Evolutionary conservation across 2,797 vertebrate genomes (phyloP).

Genomic region (Hybognathus amarus): DNA sequence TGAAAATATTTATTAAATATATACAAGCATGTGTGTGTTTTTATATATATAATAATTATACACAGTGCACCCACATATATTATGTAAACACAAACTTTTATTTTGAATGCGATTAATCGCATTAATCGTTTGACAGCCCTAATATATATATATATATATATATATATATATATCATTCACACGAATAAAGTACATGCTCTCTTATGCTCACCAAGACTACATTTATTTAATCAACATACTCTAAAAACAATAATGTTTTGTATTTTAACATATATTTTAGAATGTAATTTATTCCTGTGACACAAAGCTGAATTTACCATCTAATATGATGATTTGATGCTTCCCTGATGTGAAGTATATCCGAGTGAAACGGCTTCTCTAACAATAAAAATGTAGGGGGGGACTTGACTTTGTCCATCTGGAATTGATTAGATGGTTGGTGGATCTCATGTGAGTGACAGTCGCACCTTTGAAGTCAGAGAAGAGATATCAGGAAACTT

Average conservation of each 20-base stretch:
- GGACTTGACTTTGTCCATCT: background rate
- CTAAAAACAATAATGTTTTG: background rate
- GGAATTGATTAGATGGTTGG: background rate
- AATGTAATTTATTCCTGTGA: background rate
- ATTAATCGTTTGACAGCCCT: too few relatives aligned
- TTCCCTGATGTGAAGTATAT: background rate
- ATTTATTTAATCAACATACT: too few relatives aligned
- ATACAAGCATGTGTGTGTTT: too few relatives aligned
- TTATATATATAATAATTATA: too few relatives aligned
- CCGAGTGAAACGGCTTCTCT: fast-evolving
- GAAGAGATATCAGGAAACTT: background rate
- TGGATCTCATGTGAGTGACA: background rate
- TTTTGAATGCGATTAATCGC: too few relatives aligned
- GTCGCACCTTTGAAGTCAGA: background rate
- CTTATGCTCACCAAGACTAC: background rate
- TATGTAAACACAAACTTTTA: too few relatives aligned
- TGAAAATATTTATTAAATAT: too few relatives aligned
- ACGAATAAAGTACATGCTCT: background rate
- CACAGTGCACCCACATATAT: too few relatives aligned
- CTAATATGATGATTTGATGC: background rate
- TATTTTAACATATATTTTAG: background rate
- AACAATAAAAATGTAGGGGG: background rate
- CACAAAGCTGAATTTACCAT: background rate
- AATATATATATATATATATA: too few relatives aligned
- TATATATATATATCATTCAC: background rate